Evolutionary conservation across 2,113 vertebrate genomes (phyloP).

Genomic region (Rana temporaria): DNA sequence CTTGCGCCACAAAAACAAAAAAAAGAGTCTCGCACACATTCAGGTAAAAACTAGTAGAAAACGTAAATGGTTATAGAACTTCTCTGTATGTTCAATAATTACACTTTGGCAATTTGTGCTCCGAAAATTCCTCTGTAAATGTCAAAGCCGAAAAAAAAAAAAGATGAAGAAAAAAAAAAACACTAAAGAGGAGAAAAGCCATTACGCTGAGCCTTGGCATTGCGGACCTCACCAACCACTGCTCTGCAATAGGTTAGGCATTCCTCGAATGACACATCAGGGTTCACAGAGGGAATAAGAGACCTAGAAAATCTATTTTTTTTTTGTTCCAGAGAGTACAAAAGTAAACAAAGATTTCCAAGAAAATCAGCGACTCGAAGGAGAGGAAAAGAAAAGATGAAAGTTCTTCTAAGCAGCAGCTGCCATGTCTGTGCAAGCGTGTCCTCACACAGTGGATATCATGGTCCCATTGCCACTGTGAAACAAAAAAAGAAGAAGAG

Average conservation of each 20-base stretch:
- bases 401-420: constrained; percentile 74
- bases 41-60: constrained; percentile 54
- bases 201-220: constrained; percentile 28
- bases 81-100: constrained; percentile 46
- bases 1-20: constrained; percentile 4
- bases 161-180: too few species aligned
- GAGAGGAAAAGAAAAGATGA: constrained; percentile 64
- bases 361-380: constrained; percentile 71
- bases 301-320: constrained; percentile 1
- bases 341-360: constrained; percentile 61
- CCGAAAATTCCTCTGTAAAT: constrained; percentile 63
- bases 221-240: constrained; percentile 22
- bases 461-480: constrained; percentile 93
- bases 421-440: constrained; percentile 69
- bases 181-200: constrained; percentile 73
- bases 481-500: constrained; percentile 75
- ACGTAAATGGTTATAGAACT: constrained; percentile 23
- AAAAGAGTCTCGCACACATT: not conserved
- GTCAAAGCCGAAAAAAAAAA: constrained; percentile 34
- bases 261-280: constrained; percentile 28
- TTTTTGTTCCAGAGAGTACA: constrained; percentile 12
- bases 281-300: not conserved
- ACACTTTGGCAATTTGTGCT: constrained; percentile 63
- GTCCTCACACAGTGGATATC: constrained; percentile 98
- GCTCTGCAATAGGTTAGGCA: constrained; percentile 30